These are phyloP conservation scores for Ia io DNA, from an alignment of 2,113 vertebrate genomes.

Conservation along the genomic window DNA sequence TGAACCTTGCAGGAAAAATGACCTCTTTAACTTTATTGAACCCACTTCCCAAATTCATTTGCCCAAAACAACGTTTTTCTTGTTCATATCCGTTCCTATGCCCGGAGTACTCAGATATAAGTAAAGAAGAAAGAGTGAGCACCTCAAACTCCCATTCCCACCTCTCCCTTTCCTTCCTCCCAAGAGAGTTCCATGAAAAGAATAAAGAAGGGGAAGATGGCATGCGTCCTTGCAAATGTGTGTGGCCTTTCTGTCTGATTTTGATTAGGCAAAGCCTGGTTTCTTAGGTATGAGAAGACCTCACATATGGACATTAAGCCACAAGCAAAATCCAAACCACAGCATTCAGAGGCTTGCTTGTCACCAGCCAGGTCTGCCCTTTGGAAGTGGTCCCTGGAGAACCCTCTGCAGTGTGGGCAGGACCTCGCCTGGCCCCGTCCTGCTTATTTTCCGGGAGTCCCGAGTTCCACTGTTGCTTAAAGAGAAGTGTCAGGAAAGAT, in stretches of 20 bases:
- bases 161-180: not conserved
- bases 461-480: constrained; percentile 64
- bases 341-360: constrained; percentile 36
- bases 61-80: not conserved
- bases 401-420: constrained; percentile 47
- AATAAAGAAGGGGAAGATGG: not conserved
- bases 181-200: not conserved
- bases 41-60: not conserved
- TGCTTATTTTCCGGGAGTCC: constrained; percentile 3
- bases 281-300: constrained; percentile 48
- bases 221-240: not conserved
- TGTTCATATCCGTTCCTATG: not conserved
- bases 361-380: constrained; percentile 49
- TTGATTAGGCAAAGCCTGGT: constrained; percentile 43
- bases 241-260: constrained; percentile 57
- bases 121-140: not conserved
- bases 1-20: not conserved
- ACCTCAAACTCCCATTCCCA: not conserved
- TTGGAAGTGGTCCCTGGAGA: not conserved
- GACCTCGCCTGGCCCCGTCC: not conserved
- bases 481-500: constrained; percentile 77
- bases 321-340: constrained; percentile 36
- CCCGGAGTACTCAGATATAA: not conserved
- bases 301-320: constrained; percentile 53
- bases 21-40: not conserved